A percentile compares a stretch with the other conserved stretches of the same genome.
Conservation (phyloP, 2,888 invertebrate genomes). For the Callinectes sapidus region DNA sequence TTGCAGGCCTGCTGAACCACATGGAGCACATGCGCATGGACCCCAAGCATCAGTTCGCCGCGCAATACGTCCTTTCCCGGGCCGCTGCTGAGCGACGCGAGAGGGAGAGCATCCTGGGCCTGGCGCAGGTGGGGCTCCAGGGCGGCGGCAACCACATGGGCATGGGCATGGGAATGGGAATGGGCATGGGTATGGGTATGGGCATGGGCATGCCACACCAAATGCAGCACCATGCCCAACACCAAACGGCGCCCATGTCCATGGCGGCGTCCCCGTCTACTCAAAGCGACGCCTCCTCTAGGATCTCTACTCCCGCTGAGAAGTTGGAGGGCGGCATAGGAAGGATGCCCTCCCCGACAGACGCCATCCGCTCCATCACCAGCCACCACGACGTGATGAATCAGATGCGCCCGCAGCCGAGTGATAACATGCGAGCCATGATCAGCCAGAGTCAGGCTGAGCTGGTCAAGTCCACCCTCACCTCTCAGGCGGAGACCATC, state of each 20-base stretch:
- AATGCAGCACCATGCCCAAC: conserved; percentile 72
- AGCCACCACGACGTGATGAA: conserved; percentile 73
- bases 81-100: conserved; percentile 94
- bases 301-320: conserved; percentile 73
- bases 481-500: conserved; percentile 91
- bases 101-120: conserved; percentile 83
- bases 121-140: conserved; percentile 75
- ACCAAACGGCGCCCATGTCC: conserved; percentile 68
- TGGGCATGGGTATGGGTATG: conserved; percentile 73
- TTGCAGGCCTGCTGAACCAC: conserved; percentile 90
- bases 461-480: conserved; percentile 76
- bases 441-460: conserved; percentile 73
- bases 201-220: conserved; percentile 73
- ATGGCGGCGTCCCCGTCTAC: conserved; percentile 88
- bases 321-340: conserved; percentile 73
- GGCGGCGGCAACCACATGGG: conserved; percentile 73
- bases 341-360: conserved; percentile 73
- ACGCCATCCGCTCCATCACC: conserved; percentile 71
- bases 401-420: conserved; percentile 73
- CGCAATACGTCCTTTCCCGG: conserved; percentile 92
- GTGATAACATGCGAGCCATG: conserved; percentile 72
- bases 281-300: conserved; percentile 86
- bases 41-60: conserved; percentile 96
- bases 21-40: conserved; percentile 99
- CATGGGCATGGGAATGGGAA: conserved; percentile 73